These are phyloP conservation scores for Sylvicola fuscatus DNA, from an alignment of 2,888 invertebrate genomes.

Conservation along the genomic window DNA sequence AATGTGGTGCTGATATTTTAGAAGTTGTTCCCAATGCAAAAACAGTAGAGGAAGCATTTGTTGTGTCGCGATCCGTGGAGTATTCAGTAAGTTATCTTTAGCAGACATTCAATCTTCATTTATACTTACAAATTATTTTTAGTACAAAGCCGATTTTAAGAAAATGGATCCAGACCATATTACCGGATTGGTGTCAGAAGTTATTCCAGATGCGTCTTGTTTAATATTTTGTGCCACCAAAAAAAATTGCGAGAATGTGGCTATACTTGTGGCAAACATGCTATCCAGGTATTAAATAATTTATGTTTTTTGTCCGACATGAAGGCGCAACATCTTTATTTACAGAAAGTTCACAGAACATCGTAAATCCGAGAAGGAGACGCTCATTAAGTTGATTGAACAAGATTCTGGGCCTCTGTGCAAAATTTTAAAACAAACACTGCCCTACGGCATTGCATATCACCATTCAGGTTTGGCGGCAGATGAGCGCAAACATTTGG, in stretches of 20 bases:
- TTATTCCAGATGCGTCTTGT: constrained; percentile 58
- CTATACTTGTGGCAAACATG: constrained; percentile 47
- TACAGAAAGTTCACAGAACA: constrained; percentile 31
- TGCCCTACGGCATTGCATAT: constrained; percentile 71
- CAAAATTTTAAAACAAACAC: constrained; percentile 39
- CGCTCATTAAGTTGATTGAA: constrained; percentile 34
- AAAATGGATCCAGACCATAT: constrained; percentile 60
- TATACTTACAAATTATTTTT: constrained; percentile 10
- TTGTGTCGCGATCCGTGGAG: constrained; percentile 28
- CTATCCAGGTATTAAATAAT: constrained; percentile 18
- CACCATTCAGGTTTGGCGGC: constrained; percentile 83
- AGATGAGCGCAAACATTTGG: constrained; percentile 69
- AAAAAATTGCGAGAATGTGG: constrained; percentile 82
- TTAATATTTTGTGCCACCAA: constrained; percentile 88
- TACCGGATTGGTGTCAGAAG: constrained; percentile 59
- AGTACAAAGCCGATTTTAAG: constrained; percentile 39
- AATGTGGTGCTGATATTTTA: constrained; percentile 40
- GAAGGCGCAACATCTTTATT: constrained; percentile 1
- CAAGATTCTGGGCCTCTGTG: constrained; percentile 48
- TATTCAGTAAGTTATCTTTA: constrained; percentile 23
- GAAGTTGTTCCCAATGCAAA: constrained; percentile 30
- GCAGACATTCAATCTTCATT: constrained; percentile 4
- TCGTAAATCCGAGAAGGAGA: constrained; percentile 34
- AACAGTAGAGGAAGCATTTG: constrained; percentile 30
- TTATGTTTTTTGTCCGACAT: too few relatives aligned